These are phyloP conservation scores for Plectus sambesii DNA, from an alignment of 1,140 invertebrate species.

Conservation along the genomic window DNA sequence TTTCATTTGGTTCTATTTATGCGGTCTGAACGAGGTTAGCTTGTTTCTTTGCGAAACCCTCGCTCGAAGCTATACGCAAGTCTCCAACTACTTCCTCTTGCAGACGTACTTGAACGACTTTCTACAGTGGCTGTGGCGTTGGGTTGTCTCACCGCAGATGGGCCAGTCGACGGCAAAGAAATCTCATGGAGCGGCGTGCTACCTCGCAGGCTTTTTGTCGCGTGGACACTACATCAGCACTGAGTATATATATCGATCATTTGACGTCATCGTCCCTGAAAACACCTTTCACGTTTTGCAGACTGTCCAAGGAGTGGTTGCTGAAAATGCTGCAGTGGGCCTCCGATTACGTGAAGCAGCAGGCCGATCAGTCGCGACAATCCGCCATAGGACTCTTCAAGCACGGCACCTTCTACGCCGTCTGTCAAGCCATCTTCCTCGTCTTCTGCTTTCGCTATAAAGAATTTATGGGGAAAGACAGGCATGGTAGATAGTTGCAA, in stretches of 20 bases:
- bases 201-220: constrained; percentile 26
- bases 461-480: constrained; percentile 21
- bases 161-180: constrained; percentile 26
- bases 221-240: constrained; percentile 21
- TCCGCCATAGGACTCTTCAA: constrained; percentile 17
- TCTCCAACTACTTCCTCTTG: too few relatives aligned
- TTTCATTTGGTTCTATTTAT: constrained; percentile 32
- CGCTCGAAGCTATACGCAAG: too few relatives aligned
- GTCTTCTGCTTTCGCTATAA: constrained; percentile 30
- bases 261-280: constrained; percentile 2
- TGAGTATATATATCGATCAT: constrained; percentile 19
- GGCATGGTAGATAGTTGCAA: constrained; percentile 13
- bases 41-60: too few relatives aligned
- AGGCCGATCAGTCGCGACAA: constrained; percentile 8
- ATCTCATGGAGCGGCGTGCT: constrained; percentile 28
- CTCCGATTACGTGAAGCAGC: constrained; percentile 17
- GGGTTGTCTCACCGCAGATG: constrained; percentile 18
- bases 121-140: constrained; percentile 21
- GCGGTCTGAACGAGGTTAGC: constrained; percentile 6
- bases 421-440: constrained; percentile 28
- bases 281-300: constrained; percentile 14
- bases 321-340: constrained; percentile 24
- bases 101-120: constrained; percentile 15
- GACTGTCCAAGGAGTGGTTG: constrained; percentile 20
- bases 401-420: constrained; percentile 31